Evolutionary conservation across 2,888 invertebrate genomes (phyloP).

Genomic region (Andrena praecox): DNA sequence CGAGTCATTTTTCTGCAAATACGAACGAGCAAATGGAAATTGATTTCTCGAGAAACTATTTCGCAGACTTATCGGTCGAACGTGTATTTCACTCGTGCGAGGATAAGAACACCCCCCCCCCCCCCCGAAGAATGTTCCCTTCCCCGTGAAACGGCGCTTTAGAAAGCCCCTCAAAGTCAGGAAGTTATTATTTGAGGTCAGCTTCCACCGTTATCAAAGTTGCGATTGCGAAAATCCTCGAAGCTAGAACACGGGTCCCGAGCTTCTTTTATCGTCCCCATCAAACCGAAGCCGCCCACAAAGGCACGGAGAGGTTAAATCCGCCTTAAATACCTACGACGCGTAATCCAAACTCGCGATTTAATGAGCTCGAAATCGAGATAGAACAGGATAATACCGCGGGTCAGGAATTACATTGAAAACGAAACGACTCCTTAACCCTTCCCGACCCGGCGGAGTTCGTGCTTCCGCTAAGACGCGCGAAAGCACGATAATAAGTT

Average conservation of each 20-base stretch:
- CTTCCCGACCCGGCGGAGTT: not conserved
- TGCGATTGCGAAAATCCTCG: constrained; percentile 38
- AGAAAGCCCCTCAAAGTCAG: constrained; percentile 10
- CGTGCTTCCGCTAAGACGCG: not conserved
- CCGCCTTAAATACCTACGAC: constrained; percentile 38
- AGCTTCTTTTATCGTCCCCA: constrained; percentile 33
- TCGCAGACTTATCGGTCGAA: not conserved
- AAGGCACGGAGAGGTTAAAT: constrained; percentile 16
- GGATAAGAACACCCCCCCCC: not conserved
- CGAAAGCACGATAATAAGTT: constrained; percentile 7
- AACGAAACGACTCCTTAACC: constrained; percentile 32
- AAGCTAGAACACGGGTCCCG: not conserved
- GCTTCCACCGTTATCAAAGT: constrained; percentile 36
- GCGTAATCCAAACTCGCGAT: constrained; percentile 45
- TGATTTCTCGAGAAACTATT: not conserved
- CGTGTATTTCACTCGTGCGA: not conserved
- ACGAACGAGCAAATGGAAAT: not conserved
- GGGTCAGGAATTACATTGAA: constrained; percentile 42
- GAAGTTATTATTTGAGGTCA: constrained; percentile 21
- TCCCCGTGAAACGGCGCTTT: not conserved
- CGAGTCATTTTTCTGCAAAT: no score
- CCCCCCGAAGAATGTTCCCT: not conserved
- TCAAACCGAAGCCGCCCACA: constrained; percentile 12
- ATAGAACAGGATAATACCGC: constrained; percentile 35
- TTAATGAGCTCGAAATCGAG: constrained; percentile 49